Evolutionary conservation across 30 jellyfish, hydroid and myxozoan species (phyloP).

Genomic region (Mastigias papua): DNA sequence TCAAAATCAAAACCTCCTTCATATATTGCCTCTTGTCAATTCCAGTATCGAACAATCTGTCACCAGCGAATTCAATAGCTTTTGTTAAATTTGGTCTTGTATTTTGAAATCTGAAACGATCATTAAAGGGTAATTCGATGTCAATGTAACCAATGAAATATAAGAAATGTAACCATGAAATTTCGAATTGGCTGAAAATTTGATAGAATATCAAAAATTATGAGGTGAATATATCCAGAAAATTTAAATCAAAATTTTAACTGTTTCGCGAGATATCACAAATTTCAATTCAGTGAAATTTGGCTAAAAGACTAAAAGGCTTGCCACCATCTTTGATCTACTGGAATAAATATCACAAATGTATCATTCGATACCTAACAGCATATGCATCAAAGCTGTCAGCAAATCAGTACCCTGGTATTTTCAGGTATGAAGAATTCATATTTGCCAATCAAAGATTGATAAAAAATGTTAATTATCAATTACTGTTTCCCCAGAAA

Average conservation of each 20-base stretch:
- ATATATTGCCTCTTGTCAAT: slow-evolving; percentile 44
- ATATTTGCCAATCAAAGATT: not conserved
- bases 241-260: not conserved
- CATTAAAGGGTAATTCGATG: not conserved
- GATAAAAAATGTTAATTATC: not conserved
- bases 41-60: slow-evolving; percentile 52
- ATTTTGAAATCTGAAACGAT: slow-evolving; percentile 12
- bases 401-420: not conserved
- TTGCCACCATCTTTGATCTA: not conserved
- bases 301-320: not conserved
- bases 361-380: not conserved
- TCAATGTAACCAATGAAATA: not conserved
- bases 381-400: not conserved
- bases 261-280: not conserved
- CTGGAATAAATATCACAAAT: not conserved
- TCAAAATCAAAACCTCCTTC: slow-evolving; percentile 45
- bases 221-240: not conserved
- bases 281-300: not conserved
- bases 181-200: not conserved
- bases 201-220: not conserved
- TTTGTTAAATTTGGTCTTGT: slow-evolving; percentile 51
- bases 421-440: not conserved
- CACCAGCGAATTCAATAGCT: slow-evolving; percentile 69
- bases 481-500: not conserved
- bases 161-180: not conserved